phyloP scores from a whole-genome alignment of 2,797 vertebrate species.

The Mormyrus hasselquistii region DNA sequence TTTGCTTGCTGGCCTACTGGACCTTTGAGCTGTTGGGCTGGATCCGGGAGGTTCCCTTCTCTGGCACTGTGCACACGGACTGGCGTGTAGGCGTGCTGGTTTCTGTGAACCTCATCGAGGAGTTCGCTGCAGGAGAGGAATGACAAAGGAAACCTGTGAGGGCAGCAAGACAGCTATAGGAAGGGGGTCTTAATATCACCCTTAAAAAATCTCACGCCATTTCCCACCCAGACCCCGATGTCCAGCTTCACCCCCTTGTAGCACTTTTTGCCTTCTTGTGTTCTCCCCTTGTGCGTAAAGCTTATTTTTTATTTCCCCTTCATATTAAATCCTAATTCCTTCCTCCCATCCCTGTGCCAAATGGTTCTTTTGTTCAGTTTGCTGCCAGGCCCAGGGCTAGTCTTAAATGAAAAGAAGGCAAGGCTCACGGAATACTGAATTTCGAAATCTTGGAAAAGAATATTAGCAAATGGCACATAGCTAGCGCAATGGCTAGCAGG shows the following conservation, averaged over 20 bases:
- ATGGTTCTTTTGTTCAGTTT: neutral
- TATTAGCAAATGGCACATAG: neutral
- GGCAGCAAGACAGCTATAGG: neutral
- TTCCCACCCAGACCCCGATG: neutral
- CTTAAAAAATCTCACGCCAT: neutral
- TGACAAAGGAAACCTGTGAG: neutral
- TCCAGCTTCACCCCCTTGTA: neutral
- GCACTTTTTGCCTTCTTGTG: neutral
- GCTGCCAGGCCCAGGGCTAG: neutral
- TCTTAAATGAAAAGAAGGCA: neutral
- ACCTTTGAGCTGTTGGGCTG: slow-evolving; percentile 62
- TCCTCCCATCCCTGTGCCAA: neutral
- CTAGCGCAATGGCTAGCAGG: neutral
- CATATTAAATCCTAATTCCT: neutral
- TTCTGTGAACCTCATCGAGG: slow-evolving; percentile 66
- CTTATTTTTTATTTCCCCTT: neutral
- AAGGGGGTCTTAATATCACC: neutral
- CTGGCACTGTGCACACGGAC: slow-evolving; percentile 52
- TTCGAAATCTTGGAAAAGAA: neutral
- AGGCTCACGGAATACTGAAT: neutral
- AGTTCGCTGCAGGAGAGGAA: slow-evolving; percentile 64
- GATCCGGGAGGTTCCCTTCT: slow-evolving; percentile 65
- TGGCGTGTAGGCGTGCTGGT: slow-evolving; percentile 72
- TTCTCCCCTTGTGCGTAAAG: neutral
- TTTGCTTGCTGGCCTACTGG: slow-evolving; percentile 27